phyloP scores from a whole-genome alignment of 2,888 invertebrate genomes.

The Pogonocherus hispidulus region DNA sequence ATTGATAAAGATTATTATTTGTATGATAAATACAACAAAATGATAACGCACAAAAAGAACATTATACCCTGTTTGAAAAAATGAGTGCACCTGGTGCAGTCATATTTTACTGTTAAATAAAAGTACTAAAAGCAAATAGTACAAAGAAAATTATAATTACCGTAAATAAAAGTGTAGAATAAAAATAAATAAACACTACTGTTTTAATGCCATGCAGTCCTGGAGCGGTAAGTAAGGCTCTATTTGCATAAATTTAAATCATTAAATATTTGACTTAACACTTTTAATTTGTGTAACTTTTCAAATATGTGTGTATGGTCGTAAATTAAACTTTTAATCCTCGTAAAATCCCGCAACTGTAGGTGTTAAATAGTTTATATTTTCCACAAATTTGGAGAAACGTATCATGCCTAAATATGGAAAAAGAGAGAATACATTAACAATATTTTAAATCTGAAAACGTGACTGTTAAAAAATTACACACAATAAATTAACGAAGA shows the following conservation, averaged over 20 bases:
- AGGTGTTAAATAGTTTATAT: not conserved
- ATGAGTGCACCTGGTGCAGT: not conserved
- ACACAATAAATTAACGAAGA: no score
- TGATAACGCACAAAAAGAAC: not conserved
- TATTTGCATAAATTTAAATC: slow-evolving; percentile 17
- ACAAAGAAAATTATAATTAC: slow-evolving; percentile 1
- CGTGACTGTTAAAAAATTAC: no score
- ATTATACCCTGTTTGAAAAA: not conserved
- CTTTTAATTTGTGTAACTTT: not conserved
- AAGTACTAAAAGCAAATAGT: slow-evolving; percentile 1
- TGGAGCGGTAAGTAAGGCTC: not conserved
- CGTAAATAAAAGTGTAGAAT: not conserved
- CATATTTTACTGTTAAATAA: not conserved
- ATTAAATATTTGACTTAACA: slow-evolving; percentile 11
- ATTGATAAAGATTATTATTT: slow-evolving; percentile 10
- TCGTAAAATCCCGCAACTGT: not conserved
- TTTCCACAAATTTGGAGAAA: not conserved
- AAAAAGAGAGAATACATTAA: not conserved
- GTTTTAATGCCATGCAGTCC: not conserved
- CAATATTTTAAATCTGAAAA: no score
- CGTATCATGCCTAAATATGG: not conserved
- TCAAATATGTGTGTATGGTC: not conserved
- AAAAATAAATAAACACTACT: slow-evolving; percentile 13
- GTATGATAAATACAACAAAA: not conserved
- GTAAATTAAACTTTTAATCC: not conserved